These are phyloP conservation scores for Mycetomoellerius zeteki DNA, from an alignment of 1,140 invertebrate genomes.

Conservation along the genomic window DNA sequence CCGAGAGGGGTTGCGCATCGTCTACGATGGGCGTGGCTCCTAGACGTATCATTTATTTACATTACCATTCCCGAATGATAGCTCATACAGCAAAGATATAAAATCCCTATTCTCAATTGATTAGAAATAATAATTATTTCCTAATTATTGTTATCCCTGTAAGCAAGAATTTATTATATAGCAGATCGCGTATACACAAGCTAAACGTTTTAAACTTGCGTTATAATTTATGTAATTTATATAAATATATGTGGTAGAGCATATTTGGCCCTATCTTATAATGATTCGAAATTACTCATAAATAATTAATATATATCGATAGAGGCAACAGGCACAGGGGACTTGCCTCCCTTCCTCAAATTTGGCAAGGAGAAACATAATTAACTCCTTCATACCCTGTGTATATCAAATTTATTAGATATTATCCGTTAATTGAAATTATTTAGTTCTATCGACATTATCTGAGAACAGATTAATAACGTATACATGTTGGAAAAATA, in stretches of 20 bases:
- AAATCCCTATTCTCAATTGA: neutral
- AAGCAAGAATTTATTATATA: neutral
- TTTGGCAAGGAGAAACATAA: too few species aligned
- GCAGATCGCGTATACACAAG: neutral
- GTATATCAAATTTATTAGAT: too few species aligned
- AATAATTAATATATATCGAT: too few species aligned
- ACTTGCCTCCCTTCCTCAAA: too few species aligned
- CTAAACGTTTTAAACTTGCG: neutral
- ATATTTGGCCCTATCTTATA: neutral
- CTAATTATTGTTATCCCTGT: neutral
- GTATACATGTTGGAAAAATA: too few species aligned
- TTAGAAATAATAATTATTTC: neutral
- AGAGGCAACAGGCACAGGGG: too few species aligned
- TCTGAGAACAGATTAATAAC: too few species aligned
- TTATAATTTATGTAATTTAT: neutral
- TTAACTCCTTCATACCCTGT: too few species aligned
- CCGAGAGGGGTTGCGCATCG: slow-evolving; percentile 59
- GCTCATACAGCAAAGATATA: neutral
- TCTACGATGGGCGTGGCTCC: slow-evolving; percentile 68
- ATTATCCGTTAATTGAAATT: too few species aligned
- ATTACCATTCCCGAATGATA: slow-evolving; percentile 60
- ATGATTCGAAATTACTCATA: slow-evolving; percentile 1
- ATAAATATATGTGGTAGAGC: neutral
- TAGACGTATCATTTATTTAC: slow-evolving; percentile 67
- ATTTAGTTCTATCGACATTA: too few species aligned